Conservation (phyloP, 2,888 invertebrate genomes). For the Sacculina carcini region DNA sequence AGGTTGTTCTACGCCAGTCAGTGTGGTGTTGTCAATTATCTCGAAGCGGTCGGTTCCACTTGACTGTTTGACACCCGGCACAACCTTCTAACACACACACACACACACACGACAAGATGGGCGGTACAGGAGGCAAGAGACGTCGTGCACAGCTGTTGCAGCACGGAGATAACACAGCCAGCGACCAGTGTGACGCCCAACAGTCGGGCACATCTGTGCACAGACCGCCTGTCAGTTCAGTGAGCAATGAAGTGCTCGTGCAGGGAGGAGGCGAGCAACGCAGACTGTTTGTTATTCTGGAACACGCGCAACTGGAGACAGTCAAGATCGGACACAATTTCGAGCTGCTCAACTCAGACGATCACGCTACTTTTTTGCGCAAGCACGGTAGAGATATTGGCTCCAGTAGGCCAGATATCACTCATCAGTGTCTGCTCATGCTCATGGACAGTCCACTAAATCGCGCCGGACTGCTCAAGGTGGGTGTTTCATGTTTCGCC, state of each 20-base stretch:
- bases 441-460: conserved; percentile 91
- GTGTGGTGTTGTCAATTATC: too few species aligned
- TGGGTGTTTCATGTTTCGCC: conserved; percentile 19
- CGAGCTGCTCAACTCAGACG: conserved; percentile 79
- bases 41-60: too few species aligned
- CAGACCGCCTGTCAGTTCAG: not conserved
- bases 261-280: conserved; percentile 19
- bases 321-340: conserved; percentile 76
- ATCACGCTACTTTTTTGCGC: conserved; percentile 54
- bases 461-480: conserved; percentile 76
- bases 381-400: conserved; percentile 67
- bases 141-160: not conserved
- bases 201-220: not conserved
- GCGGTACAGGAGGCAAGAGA: conserved; percentile 9
- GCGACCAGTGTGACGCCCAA: not conserved
- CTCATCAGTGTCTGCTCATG: conserved; percentile 92
- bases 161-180: not conserved
- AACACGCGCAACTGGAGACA: conserved; percentile 80
- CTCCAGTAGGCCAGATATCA: conserved; percentile 79
- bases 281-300: conserved; percentile 69
- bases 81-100: too few species aligned
- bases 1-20: not conserved
- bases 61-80: too few species aligned
- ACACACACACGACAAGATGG: too few species aligned
- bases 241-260: not conserved